Percentiles rank a stretch among this genome's conserved stretches.
Conservation (phyloP, 2,888 invertebrate species). For the Zaprionus obscuricornis region DNA sequence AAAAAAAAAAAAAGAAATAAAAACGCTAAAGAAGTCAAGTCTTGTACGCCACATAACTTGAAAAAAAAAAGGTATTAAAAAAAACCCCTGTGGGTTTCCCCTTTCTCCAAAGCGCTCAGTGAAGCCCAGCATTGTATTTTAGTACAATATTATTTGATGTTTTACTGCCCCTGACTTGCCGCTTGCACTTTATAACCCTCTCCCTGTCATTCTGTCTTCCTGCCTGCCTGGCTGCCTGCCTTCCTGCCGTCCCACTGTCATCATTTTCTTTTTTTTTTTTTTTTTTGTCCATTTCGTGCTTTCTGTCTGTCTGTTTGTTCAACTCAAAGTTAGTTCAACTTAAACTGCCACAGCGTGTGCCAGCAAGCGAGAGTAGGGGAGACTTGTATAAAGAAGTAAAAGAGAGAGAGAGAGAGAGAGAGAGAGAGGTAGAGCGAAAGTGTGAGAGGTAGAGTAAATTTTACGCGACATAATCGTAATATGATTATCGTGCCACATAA, state of each 20-base stretch:
- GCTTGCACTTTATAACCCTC: not conserved
- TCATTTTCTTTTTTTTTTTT: not conserved
- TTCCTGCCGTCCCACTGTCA: not conserved
- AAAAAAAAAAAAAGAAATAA: too few relatives aligned
- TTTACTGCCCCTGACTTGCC: slow-evolving; percentile 10
- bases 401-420: too few relatives aligned
- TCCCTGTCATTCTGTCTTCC: not conserved
- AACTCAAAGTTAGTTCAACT: slow-evolving; percentile 29
- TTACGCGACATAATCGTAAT: slow-evolving; percentile 77
- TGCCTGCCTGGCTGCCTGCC: not conserved
- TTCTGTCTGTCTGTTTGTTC: slow-evolving; percentile 12
- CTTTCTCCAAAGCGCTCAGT: too few relatives aligned
- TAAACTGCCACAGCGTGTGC: slow-evolving; percentile 39
- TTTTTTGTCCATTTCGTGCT: not conserved
- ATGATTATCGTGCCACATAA: slow-evolving; percentile 73
- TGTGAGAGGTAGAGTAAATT: slow-evolving; percentile 50
- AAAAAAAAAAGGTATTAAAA: too few relatives aligned
- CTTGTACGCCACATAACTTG: too few relatives aligned
- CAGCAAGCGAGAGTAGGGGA: too few relatives aligned
- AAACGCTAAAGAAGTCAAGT: too few relatives aligned
- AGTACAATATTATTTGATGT: slow-evolving; percentile 38
- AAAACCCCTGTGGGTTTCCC: too few relatives aligned
- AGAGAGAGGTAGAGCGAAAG: not conserved
- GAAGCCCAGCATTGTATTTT: too few relatives aligned
- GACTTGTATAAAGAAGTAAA: too few relatives aligned